Conservation (phyloP, 1,140 invertebrate species). For the Euwallacea fornicatus region DNA sequence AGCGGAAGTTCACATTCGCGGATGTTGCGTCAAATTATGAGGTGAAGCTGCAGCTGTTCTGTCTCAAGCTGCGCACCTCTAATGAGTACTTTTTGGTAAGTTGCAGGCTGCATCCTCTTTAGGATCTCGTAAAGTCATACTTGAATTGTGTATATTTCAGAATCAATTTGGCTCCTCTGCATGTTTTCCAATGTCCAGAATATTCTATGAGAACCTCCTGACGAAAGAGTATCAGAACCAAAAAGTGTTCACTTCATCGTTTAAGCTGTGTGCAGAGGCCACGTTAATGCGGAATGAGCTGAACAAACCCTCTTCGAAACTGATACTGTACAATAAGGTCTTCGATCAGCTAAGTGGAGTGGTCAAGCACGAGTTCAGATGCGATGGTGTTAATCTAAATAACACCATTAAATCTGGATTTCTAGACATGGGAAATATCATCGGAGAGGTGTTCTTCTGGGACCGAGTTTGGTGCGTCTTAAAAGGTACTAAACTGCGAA, state of each 20-base stretch:
- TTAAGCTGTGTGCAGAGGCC: slow-evolving; percentile 28
- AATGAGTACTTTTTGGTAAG: slow-evolving; percentile 27
- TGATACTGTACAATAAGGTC: neutral
- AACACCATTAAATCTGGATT: slow-evolving; percentile 26
- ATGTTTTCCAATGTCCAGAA: slow-evolving; percentile 22
- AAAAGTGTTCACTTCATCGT: slow-evolving; percentile 27
- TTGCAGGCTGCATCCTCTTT: neutral
- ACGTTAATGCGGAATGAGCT: slow-evolving; percentile 23
- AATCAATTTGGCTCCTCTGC: neutral
- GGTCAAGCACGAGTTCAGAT: slow-evolving; percentile 14
- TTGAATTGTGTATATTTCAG: slow-evolving; percentile 9
- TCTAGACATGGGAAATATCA: slow-evolving; percentile 23
- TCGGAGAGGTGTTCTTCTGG: slow-evolving; percentile 20
- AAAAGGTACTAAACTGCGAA: slow-evolving; percentile 9
- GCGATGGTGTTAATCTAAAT: slow-evolving; percentile 4
- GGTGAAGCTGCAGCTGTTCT: slow-evolving; percentile 33
- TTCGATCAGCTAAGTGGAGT: slow-evolving; percentile 18
- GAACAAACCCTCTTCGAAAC: neutral
- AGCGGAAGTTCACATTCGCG: slow-evolving; percentile 4
- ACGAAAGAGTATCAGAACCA: slow-evolving; percentile 23
- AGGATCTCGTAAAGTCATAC: neutral
- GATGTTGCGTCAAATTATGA: slow-evolving; percentile 28
- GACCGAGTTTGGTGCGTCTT: slow-evolving; percentile 34
- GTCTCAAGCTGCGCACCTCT: slow-evolving; percentile 16
- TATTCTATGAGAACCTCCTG: slow-evolving; percentile 33